Base-by-base conservation (phyloP, 2,113 vertebrate genomes). In the Furnarius figulus region DNA sequence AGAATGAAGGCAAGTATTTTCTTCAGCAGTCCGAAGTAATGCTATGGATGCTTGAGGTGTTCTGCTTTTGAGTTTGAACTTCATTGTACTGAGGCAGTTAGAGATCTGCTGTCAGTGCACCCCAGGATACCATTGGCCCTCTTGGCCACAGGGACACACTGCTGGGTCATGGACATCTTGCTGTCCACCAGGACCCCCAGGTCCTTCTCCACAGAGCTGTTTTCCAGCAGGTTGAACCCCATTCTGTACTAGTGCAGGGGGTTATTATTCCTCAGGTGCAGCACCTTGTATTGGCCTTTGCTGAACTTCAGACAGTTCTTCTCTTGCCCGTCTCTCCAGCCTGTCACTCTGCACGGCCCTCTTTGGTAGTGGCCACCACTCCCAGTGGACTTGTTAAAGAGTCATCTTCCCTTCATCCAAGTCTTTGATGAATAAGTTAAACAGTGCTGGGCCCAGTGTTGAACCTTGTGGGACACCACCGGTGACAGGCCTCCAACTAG, bases 81-180 rank as follows among this genome's bases (percentile, higher is more conserved):
- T 71, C 10, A 6, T 37, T 82, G 61, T 46, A 72, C 20, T 3
- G 2, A 68, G 39, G 15, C 24, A 39, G 31, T 74, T 46, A 53
- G 55, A 68, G n/a, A 47, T 30, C 47, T 35, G 40, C 55, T 83
- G 71, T 4, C 8, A 62, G 13, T 2, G 40, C 30, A 62, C 14
- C n/a, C 12, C 3, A 40, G 49, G 16, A 40, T 5, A 0, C 13
- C 40, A 6, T 6, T 8, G 20, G 17, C 17, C 13, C 53, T 40
- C n/a, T 55, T 68, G 63, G 53, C n/a, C 78, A 25, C 33, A 30
- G 44, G 44, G n/a, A 11, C 71, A 4, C 62, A 19, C 71, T 83
- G 39, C n/a, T 83, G 78, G 20, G n/a, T 40, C 20, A 21, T 47
- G 78, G 28, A 30, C 39, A 75, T 19, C 28, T 47, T n/a, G 46